These are phyloP conservation scores for Lepisosteus oculatus DNA, from an alignment of 2,113 vertebrate genomes.

Conservation along the genomic window DNA sequence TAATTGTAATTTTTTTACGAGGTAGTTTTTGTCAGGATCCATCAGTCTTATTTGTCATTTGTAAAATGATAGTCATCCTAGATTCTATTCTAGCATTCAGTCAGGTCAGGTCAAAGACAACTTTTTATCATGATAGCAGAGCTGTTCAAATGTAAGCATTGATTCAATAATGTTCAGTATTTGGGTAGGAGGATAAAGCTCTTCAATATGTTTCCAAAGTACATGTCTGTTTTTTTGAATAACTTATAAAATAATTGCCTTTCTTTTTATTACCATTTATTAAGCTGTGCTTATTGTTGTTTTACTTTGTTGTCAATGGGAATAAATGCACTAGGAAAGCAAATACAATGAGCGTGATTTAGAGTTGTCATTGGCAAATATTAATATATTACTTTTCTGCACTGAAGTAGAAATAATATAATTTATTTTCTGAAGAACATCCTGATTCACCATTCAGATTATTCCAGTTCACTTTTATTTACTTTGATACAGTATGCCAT, in stretches of 20 bases:
- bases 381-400: background rate
- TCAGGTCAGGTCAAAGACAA: constrained; percentile 41
- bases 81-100: constrained; percentile 47
- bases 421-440: too few relatives aligned
- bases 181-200: constrained; percentile 21
- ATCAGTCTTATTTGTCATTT: constrained; percentile 65
- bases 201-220: constrained; percentile 39
- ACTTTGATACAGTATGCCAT: too few relatives aligned
- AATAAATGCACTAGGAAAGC: background rate
- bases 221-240: constrained; percentile 38
- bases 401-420: background rate
- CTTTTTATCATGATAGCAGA: constrained; percentile 42
- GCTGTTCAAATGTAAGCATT: constrained; percentile 55
- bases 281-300: too few relatives aligned
- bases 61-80: constrained; percentile 63
- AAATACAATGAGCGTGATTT: background rate
- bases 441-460: background rate
- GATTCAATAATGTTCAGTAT: constrained; percentile 54
- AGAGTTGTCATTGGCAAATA: background rate
- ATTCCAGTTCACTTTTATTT: background rate
- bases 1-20: constrained; percentile 72
- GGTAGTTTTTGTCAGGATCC: constrained; percentile 59
- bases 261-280: too few relatives aligned
- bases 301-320: background rate
- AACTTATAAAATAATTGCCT: background rate